Base-by-base conservation (phyloP, 1,140 invertebrate genomes). In the Trichoplusia ni region DNA sequence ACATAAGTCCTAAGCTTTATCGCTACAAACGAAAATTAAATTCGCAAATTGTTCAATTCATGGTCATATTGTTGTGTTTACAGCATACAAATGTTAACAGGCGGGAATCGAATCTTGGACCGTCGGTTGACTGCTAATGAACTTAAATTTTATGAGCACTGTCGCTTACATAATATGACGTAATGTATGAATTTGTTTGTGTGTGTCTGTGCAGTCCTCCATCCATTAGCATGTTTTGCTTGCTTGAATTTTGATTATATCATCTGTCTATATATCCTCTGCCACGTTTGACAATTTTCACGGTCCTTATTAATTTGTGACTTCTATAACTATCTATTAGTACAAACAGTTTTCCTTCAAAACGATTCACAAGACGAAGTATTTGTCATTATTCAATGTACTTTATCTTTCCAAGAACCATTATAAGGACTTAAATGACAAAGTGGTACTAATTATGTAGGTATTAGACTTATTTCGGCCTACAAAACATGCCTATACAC, bases 101-200 rank as follows among this genome's bases (percentile, higher is more conserved):
- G 53, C 67, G 65, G 61, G 71, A 67, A 61, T 67, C 71, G 71
- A 69, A 70, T 69, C 59, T 62, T 9, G 38, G 60, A 42, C 73
- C 69, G 69, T 64, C 60, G 19, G 18, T 16, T 29, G 73, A 76
- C 64, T 79, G 67, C 68, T 69, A 76, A 79, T 78, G 66, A 70
- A 68, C 51, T 64, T 35, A 58, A 66, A 73, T 70, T 76, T 75
- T 76, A 76, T 65, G 65, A 63, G 54, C 61, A 37, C 1, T 37
- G 56, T 35, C 46, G 53, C 42, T 76, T 73, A 75, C 67, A 69
- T 79, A 75, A 75, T 75, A 68, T 75, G 67, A 74, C 69, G 69
- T 75, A 69, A 77, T 23, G 47, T 42, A 25, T 42, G 25, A 42
- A n/a, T 29, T 16, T 62, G 23, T 29, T 13, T 38, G 2, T 33